phyloP scores from a whole-genome alignment of 2,113 vertebrate species.

The Oreochromis aureus region DNA sequence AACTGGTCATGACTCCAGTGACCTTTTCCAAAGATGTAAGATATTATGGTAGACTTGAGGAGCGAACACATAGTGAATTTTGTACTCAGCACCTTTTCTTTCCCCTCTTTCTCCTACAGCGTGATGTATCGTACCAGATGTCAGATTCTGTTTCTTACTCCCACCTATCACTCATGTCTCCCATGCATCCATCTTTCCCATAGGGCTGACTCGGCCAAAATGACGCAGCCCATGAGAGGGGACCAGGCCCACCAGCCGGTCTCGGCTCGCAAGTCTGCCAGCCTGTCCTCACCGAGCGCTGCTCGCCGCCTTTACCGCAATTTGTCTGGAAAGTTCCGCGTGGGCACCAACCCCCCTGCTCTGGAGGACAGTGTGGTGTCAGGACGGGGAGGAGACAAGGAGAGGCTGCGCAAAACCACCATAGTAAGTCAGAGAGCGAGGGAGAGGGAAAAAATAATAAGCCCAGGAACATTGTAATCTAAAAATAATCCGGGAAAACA shows the following conservation, averaged over 20 bases:
- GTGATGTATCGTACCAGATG: not conserved
- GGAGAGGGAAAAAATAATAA: conserved; percentile 40
- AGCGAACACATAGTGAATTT: not conserved
- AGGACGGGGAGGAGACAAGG: conserved; percentile 77
- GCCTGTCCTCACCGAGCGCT: conserved; percentile 81
- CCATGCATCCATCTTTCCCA: not conserved
- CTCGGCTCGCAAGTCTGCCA: conserved; percentile 74
- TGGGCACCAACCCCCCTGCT: conserved; percentile 73
- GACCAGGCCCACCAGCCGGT: conserved; percentile 70
- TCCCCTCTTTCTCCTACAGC: not conserved
- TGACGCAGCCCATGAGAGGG: conserved; percentile 83
- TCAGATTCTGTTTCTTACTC: not conserved
- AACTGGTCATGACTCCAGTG: not conserved
- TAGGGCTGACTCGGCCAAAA: conserved; percentile 85
- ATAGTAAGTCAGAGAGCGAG: conserved; percentile 69
- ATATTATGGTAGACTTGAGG: not conserved
- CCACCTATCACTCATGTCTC: not conserved
- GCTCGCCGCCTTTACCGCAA: conserved; percentile 90
- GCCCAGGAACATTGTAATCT: conserved; percentile 13
- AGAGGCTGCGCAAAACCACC: conserved; percentile 81
- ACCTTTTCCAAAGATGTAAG: not conserved
- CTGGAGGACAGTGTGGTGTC: conserved; percentile 78
- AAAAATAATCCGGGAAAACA: conserved; percentile 38
- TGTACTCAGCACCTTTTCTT: not conserved
- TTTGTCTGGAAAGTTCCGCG: conserved; percentile 89